phyloP scores from a whole-genome alignment of 1,140 invertebrate genomes.

The Araneus ventricosus region DNA sequence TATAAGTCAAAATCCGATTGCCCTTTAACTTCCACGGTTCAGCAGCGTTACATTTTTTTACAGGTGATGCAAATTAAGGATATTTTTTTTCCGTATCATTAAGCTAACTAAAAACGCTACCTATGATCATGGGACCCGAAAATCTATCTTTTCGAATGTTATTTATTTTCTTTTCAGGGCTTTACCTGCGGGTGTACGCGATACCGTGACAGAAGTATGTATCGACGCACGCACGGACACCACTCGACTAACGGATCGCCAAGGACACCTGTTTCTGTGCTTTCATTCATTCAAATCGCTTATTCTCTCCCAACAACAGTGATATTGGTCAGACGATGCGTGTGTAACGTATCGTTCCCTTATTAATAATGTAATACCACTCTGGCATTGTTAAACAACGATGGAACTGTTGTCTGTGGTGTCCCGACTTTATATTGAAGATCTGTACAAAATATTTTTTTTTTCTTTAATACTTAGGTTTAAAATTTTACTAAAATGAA shows the following conservation, averaged over 20 bases:
- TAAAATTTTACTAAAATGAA: too few relatives aligned
- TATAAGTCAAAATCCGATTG: neutral
- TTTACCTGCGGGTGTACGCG: neutral
- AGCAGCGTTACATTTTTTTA: neutral
- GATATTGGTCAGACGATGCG: neutral
- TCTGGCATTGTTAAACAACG: neutral
- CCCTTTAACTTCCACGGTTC: neutral
- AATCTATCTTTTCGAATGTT: neutral
- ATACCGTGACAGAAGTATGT: constrained; percentile 30
- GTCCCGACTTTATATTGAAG: too few relatives aligned
- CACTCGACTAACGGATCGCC: constrained; percentile 33
- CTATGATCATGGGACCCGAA: neutral
- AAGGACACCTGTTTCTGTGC: constrained; percentile 57
- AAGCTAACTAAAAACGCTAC: neutral
- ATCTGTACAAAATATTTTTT: too few relatives aligned
- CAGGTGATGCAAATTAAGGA: constrained; percentile 18
- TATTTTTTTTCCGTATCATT: neutral
- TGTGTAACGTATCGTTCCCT: neutral
- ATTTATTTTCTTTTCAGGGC: too few relatives aligned
- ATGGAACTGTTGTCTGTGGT: neutral
- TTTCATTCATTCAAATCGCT: constrained; percentile 13
- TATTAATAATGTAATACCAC: constrained; percentile 19
- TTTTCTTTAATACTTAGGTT: too few relatives aligned
- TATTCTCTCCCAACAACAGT: neutral
- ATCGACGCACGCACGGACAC: neutral